Evolutionary conservation across 2,888 invertebrate genomes (phyloP).

Genomic region (Parapristionchus giblindavisi): DNA sequence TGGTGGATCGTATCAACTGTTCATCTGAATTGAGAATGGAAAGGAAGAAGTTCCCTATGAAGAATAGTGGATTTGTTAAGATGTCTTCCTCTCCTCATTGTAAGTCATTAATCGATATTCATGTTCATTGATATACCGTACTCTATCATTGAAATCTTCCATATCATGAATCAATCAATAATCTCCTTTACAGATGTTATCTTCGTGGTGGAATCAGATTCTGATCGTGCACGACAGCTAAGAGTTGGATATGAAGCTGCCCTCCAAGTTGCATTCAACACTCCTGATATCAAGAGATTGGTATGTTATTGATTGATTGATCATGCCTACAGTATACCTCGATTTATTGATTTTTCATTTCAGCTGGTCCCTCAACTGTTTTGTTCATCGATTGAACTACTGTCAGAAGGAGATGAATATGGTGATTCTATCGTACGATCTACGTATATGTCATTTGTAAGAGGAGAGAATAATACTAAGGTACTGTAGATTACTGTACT

Average conservation of each 20-base stretch:
- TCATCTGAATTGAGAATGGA: slow-evolving; percentile 12
- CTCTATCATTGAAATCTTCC: too few relatives aligned
- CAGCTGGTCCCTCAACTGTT: slow-evolving; percentile 36
- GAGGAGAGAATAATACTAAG: slow-evolving; percentile 20
- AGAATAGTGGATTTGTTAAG: slow-evolving; percentile 17
- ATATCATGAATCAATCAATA: background rate
- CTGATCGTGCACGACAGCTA: slow-evolving; percentile 31
- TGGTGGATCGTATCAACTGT: background rate
- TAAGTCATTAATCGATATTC: background rate
- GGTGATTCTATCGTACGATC: slow-evolving; percentile 35
- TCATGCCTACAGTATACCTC: background rate
- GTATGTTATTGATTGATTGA: background rate
- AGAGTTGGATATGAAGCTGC: slow-evolving; percentile 36
- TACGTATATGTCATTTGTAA: slow-evolving; percentile 34
- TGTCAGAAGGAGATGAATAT: background rate
- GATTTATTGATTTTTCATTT: background rate
- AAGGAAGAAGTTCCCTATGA: background rate
- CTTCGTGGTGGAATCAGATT: background rate
- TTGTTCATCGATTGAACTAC: background rate
- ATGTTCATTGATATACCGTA: background rate
- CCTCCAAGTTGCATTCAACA: slow-evolving; percentile 1
- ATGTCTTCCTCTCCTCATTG: background rate
- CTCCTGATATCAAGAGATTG: slow-evolving; percentile 1
- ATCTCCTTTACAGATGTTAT: slow-evolving; percentile 21
- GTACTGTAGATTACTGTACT: slow-evolving; percentile 8